Conservation (phyloP, 2,113 vertebrate genomes). For the Holacanthus passer region DNA sequence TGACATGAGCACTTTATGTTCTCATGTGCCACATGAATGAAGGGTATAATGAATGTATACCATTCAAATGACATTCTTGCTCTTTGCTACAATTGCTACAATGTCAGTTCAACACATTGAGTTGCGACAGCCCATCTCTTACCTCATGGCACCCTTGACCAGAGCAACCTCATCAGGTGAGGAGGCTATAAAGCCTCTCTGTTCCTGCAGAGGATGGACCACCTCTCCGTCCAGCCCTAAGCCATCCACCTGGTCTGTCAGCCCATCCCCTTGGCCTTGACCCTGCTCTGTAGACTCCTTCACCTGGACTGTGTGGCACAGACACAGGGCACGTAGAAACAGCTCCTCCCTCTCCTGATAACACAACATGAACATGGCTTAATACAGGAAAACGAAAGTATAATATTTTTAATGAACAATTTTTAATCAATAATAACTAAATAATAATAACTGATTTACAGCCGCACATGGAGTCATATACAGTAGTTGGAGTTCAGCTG, state of each 20-base stretch:
- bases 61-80: neutral
- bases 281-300: conserved; percentile 83
- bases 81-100: neutral
- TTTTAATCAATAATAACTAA: no score
- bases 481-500: conserved; percentile 56
- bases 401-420: no score
- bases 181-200: conserved; percentile 90
- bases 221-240: conserved; percentile 51
- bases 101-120: neutral
- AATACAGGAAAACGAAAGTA: neutral
- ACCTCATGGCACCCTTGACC: conserved; percentile 96
- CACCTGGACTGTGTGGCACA: conserved; percentile 97
- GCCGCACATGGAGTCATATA: conserved; percentile 16
- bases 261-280: conserved; percentile 57
- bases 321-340: conserved; percentile 94
- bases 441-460: conserved; percentile 10
- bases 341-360: conserved; percentile 92
- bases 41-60: neutral
- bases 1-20: conserved; percentile 35
- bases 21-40: neutral
- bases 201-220: conserved; percentile 27
- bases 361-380: conserved; percentile 15
- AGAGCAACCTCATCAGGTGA: conserved; percentile 97
- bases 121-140: conserved; percentile 60
- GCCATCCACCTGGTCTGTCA: conserved; percentile 63